Percentiles rank a stretch among this genome's conserved stretches.
These are phyloP conservation scores for Chiloscyllium punctatum DNA, from an alignment of 2,797 vertebrate genomes.

Conservation along the genomic window DNA sequence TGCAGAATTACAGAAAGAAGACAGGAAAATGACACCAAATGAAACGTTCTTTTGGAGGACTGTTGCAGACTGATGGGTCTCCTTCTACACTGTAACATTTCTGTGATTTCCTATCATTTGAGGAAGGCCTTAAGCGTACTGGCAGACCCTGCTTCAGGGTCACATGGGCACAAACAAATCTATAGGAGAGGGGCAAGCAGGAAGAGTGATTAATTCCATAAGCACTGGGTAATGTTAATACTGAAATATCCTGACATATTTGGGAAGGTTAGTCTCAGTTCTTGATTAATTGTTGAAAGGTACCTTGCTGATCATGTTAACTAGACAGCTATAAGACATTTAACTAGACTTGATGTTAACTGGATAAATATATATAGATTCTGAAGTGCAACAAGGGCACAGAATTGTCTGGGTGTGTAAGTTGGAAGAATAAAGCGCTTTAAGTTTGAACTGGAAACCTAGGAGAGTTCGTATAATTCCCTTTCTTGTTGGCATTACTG, in stretches of 20 bases:
- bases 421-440: background rate
- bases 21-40: too few relatives aligned
- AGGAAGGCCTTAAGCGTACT: background rate
- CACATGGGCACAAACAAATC: background rate
- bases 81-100: too few relatives aligned
- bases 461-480: background rate
- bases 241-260: background rate
- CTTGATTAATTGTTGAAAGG: background rate
- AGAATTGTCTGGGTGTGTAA: background rate
- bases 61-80: too few relatives aligned
- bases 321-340: background rate
- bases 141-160: background rate
- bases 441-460: background rate
- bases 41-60: too few relatives aligned
- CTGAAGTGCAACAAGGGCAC: background rate
- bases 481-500: background rate
- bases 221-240: too few relatives aligned
- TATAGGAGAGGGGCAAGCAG: background rate
- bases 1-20: too few relatives aligned
- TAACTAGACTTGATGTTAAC: background rate
- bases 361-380: background rate
- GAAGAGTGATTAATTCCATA: background rate
- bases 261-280: background rate
- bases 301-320: background rate
- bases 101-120: too few relatives aligned